A percentile compares a stretch with the other conserved stretches of the same genome.
Conservation (phyloP, 2,888 invertebrate species). For the Cabera pusaria region DNA sequence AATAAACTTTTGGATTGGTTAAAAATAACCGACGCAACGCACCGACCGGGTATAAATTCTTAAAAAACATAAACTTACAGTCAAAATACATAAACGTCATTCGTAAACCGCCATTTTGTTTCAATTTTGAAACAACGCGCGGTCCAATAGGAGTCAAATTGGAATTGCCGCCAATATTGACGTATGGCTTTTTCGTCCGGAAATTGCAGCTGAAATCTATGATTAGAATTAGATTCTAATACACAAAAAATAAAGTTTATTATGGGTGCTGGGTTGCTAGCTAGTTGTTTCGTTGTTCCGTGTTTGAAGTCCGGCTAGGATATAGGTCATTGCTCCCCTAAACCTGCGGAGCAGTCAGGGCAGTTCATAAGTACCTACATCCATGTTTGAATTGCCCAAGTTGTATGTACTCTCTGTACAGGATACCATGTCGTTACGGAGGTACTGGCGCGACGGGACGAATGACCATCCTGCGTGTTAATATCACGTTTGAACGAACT, state of each 20-base stretch:
- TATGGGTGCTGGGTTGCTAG: slow-evolving; percentile 51
- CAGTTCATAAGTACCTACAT: slow-evolving; percentile 77
- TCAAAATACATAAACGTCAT: slow-evolving; percentile 41
- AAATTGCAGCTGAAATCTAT: slow-evolving; percentile 55
- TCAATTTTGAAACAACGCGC: slow-evolving; percentile 45
- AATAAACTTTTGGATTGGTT: slow-evolving; percentile 80
- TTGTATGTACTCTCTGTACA: slow-evolving; percentile 77
- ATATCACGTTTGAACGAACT: slow-evolving; percentile 47
- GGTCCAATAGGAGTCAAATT: slow-evolving; percentile 65
- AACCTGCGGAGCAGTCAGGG: slow-evolving; percentile 78
- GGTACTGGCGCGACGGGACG: slow-evolving; percentile 45
- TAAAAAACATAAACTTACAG: slow-evolving; percentile 78
- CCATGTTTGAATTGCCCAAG: slow-evolving; percentile 80
- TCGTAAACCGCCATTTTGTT: slow-evolving; percentile 32
- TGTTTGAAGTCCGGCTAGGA: slow-evolving; percentile 66
- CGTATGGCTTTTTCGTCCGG: slow-evolving; percentile 58
- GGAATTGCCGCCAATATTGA: slow-evolving; percentile 55
- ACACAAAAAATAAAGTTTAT: slow-evolving; percentile 74
- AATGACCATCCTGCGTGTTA: slow-evolving; percentile 59
- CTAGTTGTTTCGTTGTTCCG: slow-evolving; percentile 61
- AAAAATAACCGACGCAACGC: slow-evolving; percentile 72
- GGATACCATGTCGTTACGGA: slow-evolving; percentile 60
- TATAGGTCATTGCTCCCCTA: slow-evolving; percentile 83
- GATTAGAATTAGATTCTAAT: slow-evolving; percentile 75
- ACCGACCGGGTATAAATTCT: slow-evolving; percentile 74